Percentiles rank a stretch among this genome's conserved stretches.
Evolutionary conservation across 2,888 invertebrate genomes (phyloP).

Genomic region (Tanypteryx hageni): DNA sequence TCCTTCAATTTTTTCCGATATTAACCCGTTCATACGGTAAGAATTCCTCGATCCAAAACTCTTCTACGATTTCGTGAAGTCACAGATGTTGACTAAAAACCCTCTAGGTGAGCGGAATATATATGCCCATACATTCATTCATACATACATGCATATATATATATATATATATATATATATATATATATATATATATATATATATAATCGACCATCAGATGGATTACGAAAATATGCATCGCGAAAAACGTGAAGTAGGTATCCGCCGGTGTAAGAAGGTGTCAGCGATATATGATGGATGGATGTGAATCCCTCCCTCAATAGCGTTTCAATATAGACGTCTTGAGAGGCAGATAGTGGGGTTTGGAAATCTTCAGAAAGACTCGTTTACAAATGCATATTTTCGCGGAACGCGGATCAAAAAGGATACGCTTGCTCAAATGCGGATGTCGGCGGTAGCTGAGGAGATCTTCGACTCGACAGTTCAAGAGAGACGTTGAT

Average conservation of each 20-base stretch:
- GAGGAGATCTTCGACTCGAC: conserved; percentile 9
- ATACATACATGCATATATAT: too few species aligned
- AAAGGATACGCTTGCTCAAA: conserved; percentile 48
- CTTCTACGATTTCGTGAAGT: too few species aligned
- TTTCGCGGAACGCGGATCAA: conserved; percentile 54
- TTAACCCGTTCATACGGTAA: too few species aligned
- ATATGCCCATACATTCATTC: too few species aligned
- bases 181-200: too few species aligned
- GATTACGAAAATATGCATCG: conserved; percentile 61
- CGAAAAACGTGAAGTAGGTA: conserved; percentile 47
- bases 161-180: too few species aligned
- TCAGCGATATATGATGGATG: conserved; percentile 56
- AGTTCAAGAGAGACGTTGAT: conserved; percentile 56
- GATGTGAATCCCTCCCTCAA: conserved; percentile 26
- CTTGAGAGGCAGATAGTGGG: neutral
- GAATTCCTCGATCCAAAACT: too few species aligned
- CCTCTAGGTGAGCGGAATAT: too few species aligned
- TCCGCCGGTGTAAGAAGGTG: conserved; percentile 29
- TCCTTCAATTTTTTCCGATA: too few species aligned
- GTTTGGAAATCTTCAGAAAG: conserved; percentile 46
- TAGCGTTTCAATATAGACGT: conserved; percentile 39
- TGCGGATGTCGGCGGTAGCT: conserved; percentile 35
- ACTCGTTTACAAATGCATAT: conserved; percentile 64
- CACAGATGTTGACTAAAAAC: too few species aligned
- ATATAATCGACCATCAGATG: conserved; percentile 24